Evolutionary conservation across 37 sponge, comb jelly and placozoan species (phyloP).

Genomic region (Aplysina aerophoba): DNA sequence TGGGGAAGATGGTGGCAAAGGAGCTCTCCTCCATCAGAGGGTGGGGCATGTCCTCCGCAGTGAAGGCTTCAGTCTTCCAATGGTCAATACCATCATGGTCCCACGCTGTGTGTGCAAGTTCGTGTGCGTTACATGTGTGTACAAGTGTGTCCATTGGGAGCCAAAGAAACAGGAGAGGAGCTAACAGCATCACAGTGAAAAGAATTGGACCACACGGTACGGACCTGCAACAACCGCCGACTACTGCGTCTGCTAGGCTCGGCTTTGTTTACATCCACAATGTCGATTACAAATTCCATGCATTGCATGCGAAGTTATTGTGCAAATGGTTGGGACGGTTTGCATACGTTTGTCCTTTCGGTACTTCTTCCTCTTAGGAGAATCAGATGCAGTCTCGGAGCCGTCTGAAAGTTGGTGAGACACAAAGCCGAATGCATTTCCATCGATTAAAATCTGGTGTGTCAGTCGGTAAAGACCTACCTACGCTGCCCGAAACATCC

Average conservation of each 20-base stretch:
- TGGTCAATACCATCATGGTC: conserved; percentile 87
- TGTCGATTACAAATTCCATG: too few species aligned
- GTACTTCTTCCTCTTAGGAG: conserved; percentile 65
- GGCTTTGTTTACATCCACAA: too few species aligned
- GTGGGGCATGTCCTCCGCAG: conserved; percentile 81
- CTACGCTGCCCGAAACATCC: too few species aligned
- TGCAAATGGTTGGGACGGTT: too few species aligned
- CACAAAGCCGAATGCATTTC: too few species aligned
- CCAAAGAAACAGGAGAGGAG: not conserved
- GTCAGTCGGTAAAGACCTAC: too few species aligned
- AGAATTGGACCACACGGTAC: not conserved
- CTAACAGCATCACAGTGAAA: not conserved
- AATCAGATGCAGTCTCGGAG: not conserved
- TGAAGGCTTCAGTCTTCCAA: conserved; percentile 94
- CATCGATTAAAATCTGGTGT: too few species aligned
- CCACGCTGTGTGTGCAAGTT: conserved; percentile 69
- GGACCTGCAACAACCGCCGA: too few species aligned
- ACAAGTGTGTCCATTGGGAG: too few species aligned
- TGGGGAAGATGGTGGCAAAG: conserved; percentile 98
- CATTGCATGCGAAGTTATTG: too few species aligned
- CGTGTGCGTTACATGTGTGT: too few species aligned
- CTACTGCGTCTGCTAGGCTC: too few species aligned
- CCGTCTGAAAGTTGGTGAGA: not conserved
- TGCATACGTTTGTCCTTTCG: conserved; percentile 84
- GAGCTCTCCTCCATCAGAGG: conserved; percentile 93